Percentiles rank a stretch among this genome's conserved stretches.
phyloP scores from a whole-genome alignment of 92 coral and sea anemone species.

The Muricea muricata region DNA sequence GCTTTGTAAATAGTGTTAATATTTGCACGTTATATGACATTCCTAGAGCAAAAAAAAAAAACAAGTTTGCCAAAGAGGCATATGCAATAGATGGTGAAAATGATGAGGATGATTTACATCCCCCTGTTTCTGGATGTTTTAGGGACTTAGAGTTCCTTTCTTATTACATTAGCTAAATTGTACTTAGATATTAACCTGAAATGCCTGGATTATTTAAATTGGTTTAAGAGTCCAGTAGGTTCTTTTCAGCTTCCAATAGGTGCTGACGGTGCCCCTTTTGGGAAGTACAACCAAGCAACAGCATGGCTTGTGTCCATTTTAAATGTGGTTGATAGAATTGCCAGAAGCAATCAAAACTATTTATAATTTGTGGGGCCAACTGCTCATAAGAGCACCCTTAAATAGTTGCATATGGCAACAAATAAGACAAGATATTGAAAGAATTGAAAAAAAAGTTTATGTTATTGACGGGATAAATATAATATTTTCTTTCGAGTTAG shows the following conservation, averaged over 20 bases:
- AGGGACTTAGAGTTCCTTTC: conserved; percentile 40
- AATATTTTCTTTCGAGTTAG: conserved; percentile 30
- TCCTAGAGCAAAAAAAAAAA: conserved; percentile 42
- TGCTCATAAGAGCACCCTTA: conserved; percentile 54
- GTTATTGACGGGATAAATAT: conserved; percentile 30
- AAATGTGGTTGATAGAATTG: conserved; percentile 50
- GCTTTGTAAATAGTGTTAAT: conserved; percentile 39
- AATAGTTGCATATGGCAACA: conserved; percentile 33
- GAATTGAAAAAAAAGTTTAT: conserved; percentile 25
- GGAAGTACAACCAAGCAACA: conserved; percentile 55
- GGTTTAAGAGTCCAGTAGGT: conserved; percentile 49
- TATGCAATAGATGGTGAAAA: not conserved
- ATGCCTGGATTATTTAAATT: conserved; percentile 24
- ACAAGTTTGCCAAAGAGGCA: not conserved
- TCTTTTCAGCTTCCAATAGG: conserved; percentile 44
- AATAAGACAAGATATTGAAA: conserved; percentile 36
- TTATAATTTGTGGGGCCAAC: conserved; percentile 55
- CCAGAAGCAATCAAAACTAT: conserved; percentile 45
- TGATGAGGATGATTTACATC: not conserved
- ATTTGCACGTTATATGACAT: conserved; percentile 42
- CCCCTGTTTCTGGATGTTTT: conserved; percentile 48
- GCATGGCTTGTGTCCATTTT: conserved; percentile 54
- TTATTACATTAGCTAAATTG: conserved; percentile 15
- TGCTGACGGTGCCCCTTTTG: conserved; percentile 61
- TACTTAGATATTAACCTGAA: not conserved